A percentile compares a stretch with the other conserved stretches of the same genome.
Conservation (phyloP, 2,888 invertebrate genomes). For the Protophormia terraenovae region DNA sequence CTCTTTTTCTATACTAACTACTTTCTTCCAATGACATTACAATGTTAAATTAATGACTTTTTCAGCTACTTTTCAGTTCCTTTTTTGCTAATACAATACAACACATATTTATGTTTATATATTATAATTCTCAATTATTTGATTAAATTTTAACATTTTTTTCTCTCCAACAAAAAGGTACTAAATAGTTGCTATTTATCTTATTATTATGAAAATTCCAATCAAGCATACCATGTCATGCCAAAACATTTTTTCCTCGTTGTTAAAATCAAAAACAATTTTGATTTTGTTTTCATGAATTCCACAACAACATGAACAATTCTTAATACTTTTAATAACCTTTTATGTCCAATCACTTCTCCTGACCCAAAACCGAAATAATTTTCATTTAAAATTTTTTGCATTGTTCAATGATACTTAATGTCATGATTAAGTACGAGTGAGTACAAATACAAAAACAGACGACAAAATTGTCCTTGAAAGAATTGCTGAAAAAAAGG, state of each 20-base stretch:
- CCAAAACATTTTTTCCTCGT: not conserved
- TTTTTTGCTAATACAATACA: too few species aligned
- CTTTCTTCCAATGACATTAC: too few species aligned
- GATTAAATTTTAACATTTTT: too few species aligned
- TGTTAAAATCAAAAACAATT: not conserved
- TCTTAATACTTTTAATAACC: not conserved
- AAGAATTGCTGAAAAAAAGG: not conserved
- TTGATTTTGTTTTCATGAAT: not conserved
- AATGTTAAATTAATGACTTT: too few species aligned
- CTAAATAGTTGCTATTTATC: too few species aligned
- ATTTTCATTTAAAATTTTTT: not conserved
- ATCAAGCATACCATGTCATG: not conserved
- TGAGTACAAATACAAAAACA: not conserved
- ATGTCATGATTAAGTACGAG: slow-evolving; percentile 31
- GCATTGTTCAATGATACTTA: not conserved
- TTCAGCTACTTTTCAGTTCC: too few species aligned
- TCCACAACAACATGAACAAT: not conserved
- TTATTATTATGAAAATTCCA: not conserved
- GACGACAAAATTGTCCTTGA: slow-evolving; percentile 44
- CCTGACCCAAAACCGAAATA: not conserved
- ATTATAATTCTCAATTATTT: too few species aligned
- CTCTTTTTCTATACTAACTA: too few species aligned
- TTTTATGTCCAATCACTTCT: not conserved
- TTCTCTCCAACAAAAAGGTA: too few species aligned
- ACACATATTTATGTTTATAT: too few species aligned